These are phyloP conservation scores for Aradophagus sp. DNA, from an alignment of 1,140 invertebrate species.

Conservation along the genomic window DNA sequence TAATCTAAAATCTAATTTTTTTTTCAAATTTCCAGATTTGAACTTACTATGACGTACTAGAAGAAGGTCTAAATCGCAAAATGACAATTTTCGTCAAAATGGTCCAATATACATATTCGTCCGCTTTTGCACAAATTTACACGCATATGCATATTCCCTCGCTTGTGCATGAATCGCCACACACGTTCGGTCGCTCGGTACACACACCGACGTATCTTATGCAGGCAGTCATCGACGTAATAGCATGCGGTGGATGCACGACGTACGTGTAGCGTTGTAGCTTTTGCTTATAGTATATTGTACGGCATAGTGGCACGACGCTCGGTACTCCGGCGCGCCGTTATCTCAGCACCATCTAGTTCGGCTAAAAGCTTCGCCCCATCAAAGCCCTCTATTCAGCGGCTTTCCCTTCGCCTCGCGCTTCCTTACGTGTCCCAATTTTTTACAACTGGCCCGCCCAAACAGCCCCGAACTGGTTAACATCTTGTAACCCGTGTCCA, in stretches of 20 bases:
- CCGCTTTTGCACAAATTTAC: too few species aligned
- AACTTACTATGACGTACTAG: too few species aligned
- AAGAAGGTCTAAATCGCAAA: too few species aligned
- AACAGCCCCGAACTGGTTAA: slow-evolving; percentile 65
- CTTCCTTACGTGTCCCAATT: slow-evolving; percentile 63
- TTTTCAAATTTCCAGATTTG: too few species aligned
- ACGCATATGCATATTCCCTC: too few species aligned
- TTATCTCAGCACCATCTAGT: slow-evolving; percentile 76
- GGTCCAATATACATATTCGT: too few species aligned
- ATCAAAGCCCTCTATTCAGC: slow-evolving; percentile 68
- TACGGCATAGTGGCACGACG: slow-evolving; percentile 36
- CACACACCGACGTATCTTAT: too few species aligned
- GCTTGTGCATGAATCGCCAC: too few species aligned
- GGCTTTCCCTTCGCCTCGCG: slow-evolving; percentile 25
- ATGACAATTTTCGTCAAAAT: too few species aligned
- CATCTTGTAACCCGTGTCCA: slow-evolving; percentile 62
- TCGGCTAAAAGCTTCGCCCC: slow-evolving; percentile 76
- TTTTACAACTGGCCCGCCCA: slow-evolving; percentile 60
- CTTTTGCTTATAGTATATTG: slow-evolving; percentile 44
- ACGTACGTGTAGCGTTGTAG: slow-evolving; percentile 37
- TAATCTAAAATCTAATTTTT: too few species aligned
- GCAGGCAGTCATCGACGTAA: slow-evolving; percentile 50
- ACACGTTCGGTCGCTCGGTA: too few species aligned
- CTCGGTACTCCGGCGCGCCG: slow-evolving; percentile 70
- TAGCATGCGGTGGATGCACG: slow-evolving; percentile 42